These are phyloP conservation scores for Ceratitis capitata DNA, from an alignment of 1,140 invertebrate species.

Conservation along the genomic window DNA sequence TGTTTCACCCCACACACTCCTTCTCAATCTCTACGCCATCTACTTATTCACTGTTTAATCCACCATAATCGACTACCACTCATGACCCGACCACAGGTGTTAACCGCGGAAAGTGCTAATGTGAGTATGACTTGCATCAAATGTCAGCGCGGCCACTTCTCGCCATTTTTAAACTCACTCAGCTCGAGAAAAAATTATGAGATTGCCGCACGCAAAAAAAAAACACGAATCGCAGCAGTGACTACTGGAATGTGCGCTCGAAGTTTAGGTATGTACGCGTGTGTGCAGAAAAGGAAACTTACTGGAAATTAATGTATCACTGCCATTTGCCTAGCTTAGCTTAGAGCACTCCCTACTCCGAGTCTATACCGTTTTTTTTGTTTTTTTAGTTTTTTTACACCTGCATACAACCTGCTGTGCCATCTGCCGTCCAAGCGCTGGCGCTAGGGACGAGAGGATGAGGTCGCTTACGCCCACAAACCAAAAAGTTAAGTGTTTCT, in stretches of 20 bases:
- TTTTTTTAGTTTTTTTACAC: too few relatives aligned
- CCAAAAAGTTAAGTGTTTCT: conserved; percentile 63
- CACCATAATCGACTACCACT: conserved; percentile 1
- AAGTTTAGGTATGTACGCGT: neutral
- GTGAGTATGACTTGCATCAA: conserved; percentile 46
- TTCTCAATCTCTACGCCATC: neutral
- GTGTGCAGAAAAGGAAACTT: neutral
- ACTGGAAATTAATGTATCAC: conserved; percentile 39
- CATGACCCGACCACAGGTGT: conserved; percentile 10
- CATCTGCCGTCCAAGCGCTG: neutral
- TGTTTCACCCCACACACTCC: too few relatives aligned
- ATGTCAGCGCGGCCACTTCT: conserved; percentile 36
- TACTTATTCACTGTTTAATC: neutral
- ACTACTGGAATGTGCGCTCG: neutral
- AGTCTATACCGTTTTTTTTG: neutral
- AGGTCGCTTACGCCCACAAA: conserved; percentile 46
- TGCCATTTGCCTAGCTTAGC: neutral
- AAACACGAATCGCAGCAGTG: neutral
- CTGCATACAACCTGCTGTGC: neutral
- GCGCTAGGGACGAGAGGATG: conserved; percentile 8
- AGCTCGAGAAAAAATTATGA: conserved; percentile 18
- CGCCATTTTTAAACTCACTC: conserved; percentile 20
- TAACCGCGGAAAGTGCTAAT: conserved; percentile 39
- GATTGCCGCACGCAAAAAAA: conserved; percentile 34
- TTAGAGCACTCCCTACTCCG: neutral